Evolutionary conservation across 2,888 invertebrate species (phyloP).

Genomic region (Lasiommata megera): DNA sequence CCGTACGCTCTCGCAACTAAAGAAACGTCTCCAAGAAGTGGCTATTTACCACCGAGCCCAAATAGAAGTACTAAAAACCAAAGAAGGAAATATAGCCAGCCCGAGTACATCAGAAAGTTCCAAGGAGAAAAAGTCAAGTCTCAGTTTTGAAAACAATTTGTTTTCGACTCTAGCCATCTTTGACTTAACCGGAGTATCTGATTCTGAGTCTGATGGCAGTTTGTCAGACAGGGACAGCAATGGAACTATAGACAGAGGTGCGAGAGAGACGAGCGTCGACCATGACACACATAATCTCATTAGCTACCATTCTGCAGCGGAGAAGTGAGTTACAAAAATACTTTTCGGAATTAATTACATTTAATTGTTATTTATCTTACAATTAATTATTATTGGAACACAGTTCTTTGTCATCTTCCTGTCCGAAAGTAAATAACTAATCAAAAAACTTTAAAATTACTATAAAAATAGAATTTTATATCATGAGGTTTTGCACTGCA

Average conservation of each 20-base stretch:
- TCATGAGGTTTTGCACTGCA: no score
- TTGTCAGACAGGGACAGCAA: conserved; percentile 31
- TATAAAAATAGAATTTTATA: no score
- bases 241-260: conserved; percentile 23
- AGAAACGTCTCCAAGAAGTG: conserved; percentile 56
- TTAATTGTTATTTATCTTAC: no score
- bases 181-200: conserved; percentile 51
- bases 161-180: conserved; percentile 49
- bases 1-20: conserved; percentile 54
- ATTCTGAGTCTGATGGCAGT: conserved; percentile 37
- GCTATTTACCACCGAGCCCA: conserved; percentile 54
- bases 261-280: conserved; percentile 33
- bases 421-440: no score
- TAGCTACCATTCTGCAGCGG: conserved; percentile 57
- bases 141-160: conserved; percentile 38
- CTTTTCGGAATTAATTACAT: no score
- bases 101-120: conserved; percentile 3
- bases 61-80: conserved; percentile 39
- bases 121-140: conserved; percentile 1
- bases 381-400: no score
- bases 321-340: conserved; percentile 44
- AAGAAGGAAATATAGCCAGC: conserved; percentile 7
- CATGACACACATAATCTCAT: conserved; percentile 43
- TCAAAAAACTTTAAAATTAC: no score
- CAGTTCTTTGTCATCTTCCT: no score